Percentiles rank a stretch among this genome's conserved stretches.
phyloP scores from a whole-genome alignment of 2,888 invertebrate genomes.

The Nowickia ferox region DNA sequence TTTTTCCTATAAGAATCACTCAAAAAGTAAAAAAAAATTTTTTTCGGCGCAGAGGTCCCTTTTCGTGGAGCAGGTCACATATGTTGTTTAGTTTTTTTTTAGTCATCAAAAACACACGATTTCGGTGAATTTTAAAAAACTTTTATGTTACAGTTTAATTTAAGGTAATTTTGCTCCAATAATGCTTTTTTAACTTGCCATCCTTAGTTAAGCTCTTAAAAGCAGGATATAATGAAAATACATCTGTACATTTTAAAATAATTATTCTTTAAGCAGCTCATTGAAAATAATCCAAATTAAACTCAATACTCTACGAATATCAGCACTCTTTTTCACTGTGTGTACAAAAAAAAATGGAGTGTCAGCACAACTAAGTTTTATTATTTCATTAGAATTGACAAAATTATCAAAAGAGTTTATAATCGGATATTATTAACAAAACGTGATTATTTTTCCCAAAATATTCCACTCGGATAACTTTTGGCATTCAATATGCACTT shows the following conservation, averaged over 20 bases:
- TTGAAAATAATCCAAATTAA: background rate
- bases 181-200: no score
- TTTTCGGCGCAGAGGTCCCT: no score
- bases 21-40: no score
- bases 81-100: no score
- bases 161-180: no score
- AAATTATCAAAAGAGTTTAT: slow-evolving; percentile 1
- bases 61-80: no score
- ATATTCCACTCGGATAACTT: background rate
- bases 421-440: background rate
- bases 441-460: slow-evolving; percentile 13
- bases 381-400: background rate
- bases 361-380: background rate
- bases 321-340: background rate
- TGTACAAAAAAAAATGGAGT: background rate
- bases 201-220: no score
- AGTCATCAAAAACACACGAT: no score
- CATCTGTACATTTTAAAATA: no score
- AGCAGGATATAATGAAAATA: background rate
- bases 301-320: background rate
- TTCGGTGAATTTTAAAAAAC: no score
- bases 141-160: no score
- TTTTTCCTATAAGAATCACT: no score
- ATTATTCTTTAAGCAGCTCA: background rate
- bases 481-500: background rate